Conservation (phyloP, 2,888 invertebrate genomes). For the Laspeyria flexula region DNA sequence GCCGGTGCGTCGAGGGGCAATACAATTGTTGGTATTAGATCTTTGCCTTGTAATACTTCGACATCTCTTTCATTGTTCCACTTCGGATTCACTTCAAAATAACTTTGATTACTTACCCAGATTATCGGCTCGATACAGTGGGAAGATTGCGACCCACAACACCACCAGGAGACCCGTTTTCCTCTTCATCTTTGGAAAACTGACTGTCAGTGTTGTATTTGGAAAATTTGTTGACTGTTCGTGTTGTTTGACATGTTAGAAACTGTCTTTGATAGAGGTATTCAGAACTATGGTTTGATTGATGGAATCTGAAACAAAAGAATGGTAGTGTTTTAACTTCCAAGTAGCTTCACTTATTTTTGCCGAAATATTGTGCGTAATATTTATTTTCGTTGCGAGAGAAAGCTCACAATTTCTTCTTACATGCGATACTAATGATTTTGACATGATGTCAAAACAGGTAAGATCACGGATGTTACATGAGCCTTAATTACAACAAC, state of each 20-base stretch:
- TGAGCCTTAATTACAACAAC: slow-evolving; percentile 14
- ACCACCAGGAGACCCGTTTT: slow-evolving; percentile 65
- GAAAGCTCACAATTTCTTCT: no score
- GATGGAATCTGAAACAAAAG: slow-evolving; percentile 9
- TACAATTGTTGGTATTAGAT: no score
- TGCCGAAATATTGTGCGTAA: no score
- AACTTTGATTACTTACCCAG: slow-evolving; percentile 65
- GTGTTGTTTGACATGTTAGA: slow-evolving; percentile 31
- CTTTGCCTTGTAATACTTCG: no score
- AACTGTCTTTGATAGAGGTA: neutral
- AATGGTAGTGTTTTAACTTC: neutral
- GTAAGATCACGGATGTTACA: neutral
- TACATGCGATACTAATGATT: neutral
- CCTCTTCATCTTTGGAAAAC: slow-evolving; percentile 59
- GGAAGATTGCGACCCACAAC: slow-evolving; percentile 75
- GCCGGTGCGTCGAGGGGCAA: no score
- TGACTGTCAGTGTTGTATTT: slow-evolving; percentile 42
- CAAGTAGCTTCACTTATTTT: no score
- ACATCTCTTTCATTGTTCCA: no score
- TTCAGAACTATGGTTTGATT: neutral
- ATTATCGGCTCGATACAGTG: slow-evolving; percentile 77
- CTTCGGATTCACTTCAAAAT: slow-evolving; percentile 7
- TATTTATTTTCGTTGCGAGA: no score
- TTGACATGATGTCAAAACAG: neutral
- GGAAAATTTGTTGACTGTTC: slow-evolving; percentile 27